Percentiles rank a stretch among this genome's conserved stretches.
Conservation (phyloP, 2,888 invertebrate genomes). For the Aradus depressus region DNA sequence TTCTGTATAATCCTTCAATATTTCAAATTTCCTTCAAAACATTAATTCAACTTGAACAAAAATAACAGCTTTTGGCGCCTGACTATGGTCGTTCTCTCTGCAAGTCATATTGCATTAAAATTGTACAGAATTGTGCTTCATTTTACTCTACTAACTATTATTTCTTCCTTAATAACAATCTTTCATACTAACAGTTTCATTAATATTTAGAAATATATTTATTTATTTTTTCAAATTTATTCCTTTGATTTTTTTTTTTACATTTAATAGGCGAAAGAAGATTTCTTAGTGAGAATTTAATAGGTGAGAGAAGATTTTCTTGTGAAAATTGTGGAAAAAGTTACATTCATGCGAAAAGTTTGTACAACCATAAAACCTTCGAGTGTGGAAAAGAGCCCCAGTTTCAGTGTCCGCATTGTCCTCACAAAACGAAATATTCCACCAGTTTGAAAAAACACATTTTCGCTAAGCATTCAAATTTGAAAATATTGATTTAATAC, state of each 20-base stretch:
- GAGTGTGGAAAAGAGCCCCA: slow-evolving; percentile 36
- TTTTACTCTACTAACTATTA: too few relatives aligned
- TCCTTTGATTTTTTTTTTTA: background rate
- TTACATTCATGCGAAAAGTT: slow-evolving; percentile 33
- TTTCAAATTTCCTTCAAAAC: too few relatives aligned
- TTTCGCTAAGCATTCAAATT: background rate
- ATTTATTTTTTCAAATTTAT: background rate
- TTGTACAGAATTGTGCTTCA: too few relatives aligned
- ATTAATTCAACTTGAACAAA: too few relatives aligned
- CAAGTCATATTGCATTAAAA: too few relatives aligned
- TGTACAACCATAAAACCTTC: slow-evolving; percentile 33
- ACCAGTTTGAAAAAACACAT: slow-evolving; percentile 15
- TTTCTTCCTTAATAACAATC: too few relatives aligned
- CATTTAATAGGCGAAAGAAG: too few relatives aligned
- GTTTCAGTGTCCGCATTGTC: slow-evolving; percentile 32
- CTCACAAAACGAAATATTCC: slow-evolving; percentile 40
- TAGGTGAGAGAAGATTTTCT: slow-evolving; percentile 11
- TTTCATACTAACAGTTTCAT: too few relatives aligned
- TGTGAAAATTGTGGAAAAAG: slow-evolving; percentile 33
- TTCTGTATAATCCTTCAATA: too few relatives aligned
- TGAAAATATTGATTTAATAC: background rate
- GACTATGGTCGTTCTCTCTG: too few relatives aligned
- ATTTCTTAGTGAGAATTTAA: background rate
- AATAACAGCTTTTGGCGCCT: too few relatives aligned
- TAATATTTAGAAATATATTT: background rate